Percentiles rank a stretch among this genome's conserved stretches.
These are phyloP conservation scores for Hipposideros armiger DNA, from an alignment of 2,113 vertebrate species.

Conservation along the genomic window DNA sequence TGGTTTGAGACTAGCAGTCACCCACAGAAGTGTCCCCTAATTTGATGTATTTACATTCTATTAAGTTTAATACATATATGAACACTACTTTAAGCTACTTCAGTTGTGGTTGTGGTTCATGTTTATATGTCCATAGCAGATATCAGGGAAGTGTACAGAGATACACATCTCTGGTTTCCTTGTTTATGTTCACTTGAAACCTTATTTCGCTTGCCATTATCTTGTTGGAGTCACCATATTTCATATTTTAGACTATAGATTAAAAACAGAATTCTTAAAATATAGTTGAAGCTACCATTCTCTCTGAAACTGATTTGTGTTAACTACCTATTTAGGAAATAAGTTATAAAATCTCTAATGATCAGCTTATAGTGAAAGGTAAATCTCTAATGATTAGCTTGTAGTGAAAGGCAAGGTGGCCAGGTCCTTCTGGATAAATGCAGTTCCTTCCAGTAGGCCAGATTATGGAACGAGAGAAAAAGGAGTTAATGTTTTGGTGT, in stretches of 20 bases:
- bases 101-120: neutral
- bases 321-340: constrained; percentile 4
- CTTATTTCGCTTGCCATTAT: neutral
- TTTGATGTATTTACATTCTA: neutral
- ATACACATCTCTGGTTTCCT: neutral
- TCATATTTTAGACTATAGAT: constrained; percentile 25
- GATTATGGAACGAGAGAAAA: constrained; percentile 7
- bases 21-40: neutral
- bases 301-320: constrained; percentile 41
- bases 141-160: neutral
- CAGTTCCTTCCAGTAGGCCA: neutral
- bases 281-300: neutral
- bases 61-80: neutral
- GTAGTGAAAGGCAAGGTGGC: neutral
- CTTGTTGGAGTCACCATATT: neutral
- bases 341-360: neutral
- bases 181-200: neutral
- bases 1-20: constrained; percentile 36
- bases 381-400: constrained; percentile 36
- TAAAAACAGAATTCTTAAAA: constrained; percentile 5
- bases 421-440: constrained; percentile 8
- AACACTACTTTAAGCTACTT: neutral
- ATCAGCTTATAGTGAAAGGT: neutral
- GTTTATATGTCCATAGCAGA: neutral
- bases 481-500: neutral